A percentile compares a stretch with the other conserved stretches of the same genome.
phyloP scores from a whole-genome alignment of 53 echinoderm and acorn worm genomes.

The Holothuria scabra region DNA sequence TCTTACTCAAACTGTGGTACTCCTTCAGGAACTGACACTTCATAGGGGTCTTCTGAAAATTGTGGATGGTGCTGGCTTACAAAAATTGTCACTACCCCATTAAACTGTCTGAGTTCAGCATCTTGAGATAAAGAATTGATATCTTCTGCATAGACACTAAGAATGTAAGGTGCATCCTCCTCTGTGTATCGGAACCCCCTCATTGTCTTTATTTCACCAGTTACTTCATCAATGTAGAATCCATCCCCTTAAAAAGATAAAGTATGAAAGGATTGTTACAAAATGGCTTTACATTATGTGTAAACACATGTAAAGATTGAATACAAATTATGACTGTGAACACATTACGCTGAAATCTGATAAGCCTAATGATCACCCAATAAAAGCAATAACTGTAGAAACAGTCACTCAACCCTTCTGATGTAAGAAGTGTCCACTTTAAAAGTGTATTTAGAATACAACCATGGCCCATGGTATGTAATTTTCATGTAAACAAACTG shows the following conservation, averaged over 20 bases:
- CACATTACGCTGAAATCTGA: too few relatives aligned
- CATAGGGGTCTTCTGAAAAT: constrained; percentile 79
- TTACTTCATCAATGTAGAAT: constrained; percentile 76
- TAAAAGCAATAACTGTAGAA: too few relatives aligned
- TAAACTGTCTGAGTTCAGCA: constrained; percentile 33
- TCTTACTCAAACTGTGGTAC: constrained; percentile 13
- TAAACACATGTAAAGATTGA: too few relatives aligned
- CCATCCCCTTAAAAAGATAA: constrained; percentile 23
- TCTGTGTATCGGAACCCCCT: constrained; percentile 44
- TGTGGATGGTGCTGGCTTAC: constrained; percentile 86
- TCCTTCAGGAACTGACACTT: constrained; percentile 47
- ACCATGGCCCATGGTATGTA: too few relatives aligned
- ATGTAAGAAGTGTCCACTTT: too few relatives aligned
- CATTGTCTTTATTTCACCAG: constrained; percentile 72
- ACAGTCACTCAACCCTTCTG: too few relatives aligned
- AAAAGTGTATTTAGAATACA: too few relatives aligned
- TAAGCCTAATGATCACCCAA: too few relatives aligned
- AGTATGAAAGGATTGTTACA: too few relatives aligned
- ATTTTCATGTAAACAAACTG: too few relatives aligned
- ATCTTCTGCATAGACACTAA: constrained; percentile 81
- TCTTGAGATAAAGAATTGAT: constrained; percentile 43
- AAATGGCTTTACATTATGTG: too few relatives aligned
- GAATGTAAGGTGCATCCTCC: constrained; percentile 65
- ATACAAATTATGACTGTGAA: too few relatives aligned
- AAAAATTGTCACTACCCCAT: constrained; percentile 62